phyloP scores from a whole-genome alignment of 2,888 invertebrate genomes.

The Thecophora atra region DNA sequence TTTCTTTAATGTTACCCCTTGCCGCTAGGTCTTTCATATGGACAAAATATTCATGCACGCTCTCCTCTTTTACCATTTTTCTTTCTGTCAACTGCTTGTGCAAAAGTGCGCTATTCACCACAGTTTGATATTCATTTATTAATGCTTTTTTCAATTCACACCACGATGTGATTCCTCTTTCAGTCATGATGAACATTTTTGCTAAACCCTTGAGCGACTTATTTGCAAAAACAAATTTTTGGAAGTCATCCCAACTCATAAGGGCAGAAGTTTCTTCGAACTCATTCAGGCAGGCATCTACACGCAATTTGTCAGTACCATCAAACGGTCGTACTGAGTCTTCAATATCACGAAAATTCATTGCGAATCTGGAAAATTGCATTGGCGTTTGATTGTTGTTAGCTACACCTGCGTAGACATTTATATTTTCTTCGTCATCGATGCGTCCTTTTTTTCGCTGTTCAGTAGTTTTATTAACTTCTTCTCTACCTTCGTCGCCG shows the following conservation, averaged over 20 bases:
- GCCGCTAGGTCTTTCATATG: too few relatives aligned
- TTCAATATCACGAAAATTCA: too few relatives aligned
- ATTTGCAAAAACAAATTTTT: constrained; percentile 43
- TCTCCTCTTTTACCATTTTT: too few relatives aligned
- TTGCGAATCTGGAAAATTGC: too few relatives aligned
- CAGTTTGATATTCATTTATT: constrained; percentile 38
- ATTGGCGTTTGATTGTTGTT: background rate
- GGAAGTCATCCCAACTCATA: constrained; percentile 40
- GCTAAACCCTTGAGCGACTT: constrained; percentile 34
- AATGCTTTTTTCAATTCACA: too few relatives aligned
- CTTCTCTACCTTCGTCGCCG: background rate
- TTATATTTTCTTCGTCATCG: background rate
- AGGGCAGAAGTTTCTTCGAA: too few relatives aligned
- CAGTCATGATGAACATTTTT: constrained; percentile 35
- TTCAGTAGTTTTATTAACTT: background rate
- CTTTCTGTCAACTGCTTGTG: too few relatives aligned
- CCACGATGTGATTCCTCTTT: constrained; percentile 37
- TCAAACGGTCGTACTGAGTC: too few relatives aligned
- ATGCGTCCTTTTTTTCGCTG: background rate
- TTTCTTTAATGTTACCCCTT: too few relatives aligned
- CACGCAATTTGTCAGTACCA: too few relatives aligned
- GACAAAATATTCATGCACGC: too few relatives aligned
- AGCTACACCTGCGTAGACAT: background rate
- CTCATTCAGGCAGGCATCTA: background rate
- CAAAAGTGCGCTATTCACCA: too few relatives aligned